Conservation (phyloP, 2,797 vertebrate genomes). For the Anguilla anguilla region DNA sequence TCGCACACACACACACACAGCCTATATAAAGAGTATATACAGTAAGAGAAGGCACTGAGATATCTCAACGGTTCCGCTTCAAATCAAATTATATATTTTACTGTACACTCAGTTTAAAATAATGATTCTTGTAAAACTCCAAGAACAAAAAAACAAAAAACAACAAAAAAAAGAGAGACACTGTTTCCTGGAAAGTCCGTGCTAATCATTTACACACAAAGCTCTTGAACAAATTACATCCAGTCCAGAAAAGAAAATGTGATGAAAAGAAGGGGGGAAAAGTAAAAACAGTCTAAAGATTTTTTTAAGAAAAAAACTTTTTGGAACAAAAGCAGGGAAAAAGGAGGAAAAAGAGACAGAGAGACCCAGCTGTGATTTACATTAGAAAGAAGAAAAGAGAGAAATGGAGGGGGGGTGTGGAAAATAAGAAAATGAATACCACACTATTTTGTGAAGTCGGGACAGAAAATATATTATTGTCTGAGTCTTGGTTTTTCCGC, state of each 20-base stretch:
- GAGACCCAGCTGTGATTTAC: slow-evolving; percentile 70
- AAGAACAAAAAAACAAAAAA: background rate
- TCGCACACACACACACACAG: background rate
- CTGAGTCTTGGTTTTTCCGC: slow-evolving; percentile 68
- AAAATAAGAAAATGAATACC: slow-evolving; percentile 63
- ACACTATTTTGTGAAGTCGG: slow-evolving; percentile 70
- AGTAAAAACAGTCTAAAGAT: slow-evolving; percentile 55
- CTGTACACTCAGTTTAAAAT: background rate
- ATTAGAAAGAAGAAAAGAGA: slow-evolving; percentile 50
- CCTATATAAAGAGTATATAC: background rate
- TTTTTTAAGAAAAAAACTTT: slow-evolving; percentile 47
- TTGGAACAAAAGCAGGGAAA: slow-evolving; percentile 56
- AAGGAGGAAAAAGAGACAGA: slow-evolving; percentile 40
- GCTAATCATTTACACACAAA: slow-evolving; percentile 40
- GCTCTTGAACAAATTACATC: slow-evolving; percentile 63
- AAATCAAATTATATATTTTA: background rate
- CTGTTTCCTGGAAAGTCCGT: background rate
- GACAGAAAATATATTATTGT: slow-evolving; percentile 58
- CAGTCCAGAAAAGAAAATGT: slow-evolving; percentile 56
- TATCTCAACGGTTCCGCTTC: background rate
- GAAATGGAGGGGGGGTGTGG: slow-evolving; percentile 41
- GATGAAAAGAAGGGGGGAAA: slow-evolving; percentile 42
- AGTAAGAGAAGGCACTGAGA: background rate
- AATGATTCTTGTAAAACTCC: background rate
- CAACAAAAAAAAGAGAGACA: background rate